phyloP scores from a whole-genome alignment of 2,888 invertebrate species.

The Dryobotodes eremita region DNA sequence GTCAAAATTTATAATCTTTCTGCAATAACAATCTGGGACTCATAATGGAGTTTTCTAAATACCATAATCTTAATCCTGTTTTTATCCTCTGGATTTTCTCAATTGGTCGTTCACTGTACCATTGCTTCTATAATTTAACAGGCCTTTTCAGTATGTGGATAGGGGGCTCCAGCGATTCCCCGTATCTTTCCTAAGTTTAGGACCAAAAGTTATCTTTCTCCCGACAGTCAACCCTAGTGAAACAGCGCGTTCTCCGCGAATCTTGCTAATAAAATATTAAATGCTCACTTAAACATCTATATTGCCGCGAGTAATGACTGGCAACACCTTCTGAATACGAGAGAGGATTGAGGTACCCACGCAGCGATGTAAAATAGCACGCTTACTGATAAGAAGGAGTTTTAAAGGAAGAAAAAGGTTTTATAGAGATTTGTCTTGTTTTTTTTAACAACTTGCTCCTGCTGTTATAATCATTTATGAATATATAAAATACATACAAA shows the following conservation, averaged over 20 bases:
- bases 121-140: not conserved
- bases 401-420: conserved; percentile 7
- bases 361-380: conserved; percentile 46
- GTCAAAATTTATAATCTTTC: not conserved
- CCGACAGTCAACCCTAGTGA: conserved; percentile 71
- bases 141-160: too few relatives aligned
- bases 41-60: not conserved
- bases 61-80: not conserved
- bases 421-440: not conserved
- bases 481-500: not conserved
- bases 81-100: not conserved
- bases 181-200: not conserved
- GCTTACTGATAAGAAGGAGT: conserved; percentile 48
- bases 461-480: not conserved
- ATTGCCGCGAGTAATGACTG: conserved; percentile 86
- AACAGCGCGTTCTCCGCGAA: conserved; percentile 76
- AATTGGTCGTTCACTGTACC: not conserved
- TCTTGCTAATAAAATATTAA: conserved; percentile 89
- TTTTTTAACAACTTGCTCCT: not conserved
- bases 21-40: not conserved
- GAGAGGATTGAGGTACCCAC: conserved; percentile 69
- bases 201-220: not conserved
- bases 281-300: conserved; percentile 87
- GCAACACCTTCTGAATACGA: conserved; percentile 89
- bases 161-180: not conserved